Evolutionary conservation across 1,140 invertebrate genomes (phyloP), one percentile per base, ranked within the genome.

Genomic region (Drosophila sp.): DNA sequence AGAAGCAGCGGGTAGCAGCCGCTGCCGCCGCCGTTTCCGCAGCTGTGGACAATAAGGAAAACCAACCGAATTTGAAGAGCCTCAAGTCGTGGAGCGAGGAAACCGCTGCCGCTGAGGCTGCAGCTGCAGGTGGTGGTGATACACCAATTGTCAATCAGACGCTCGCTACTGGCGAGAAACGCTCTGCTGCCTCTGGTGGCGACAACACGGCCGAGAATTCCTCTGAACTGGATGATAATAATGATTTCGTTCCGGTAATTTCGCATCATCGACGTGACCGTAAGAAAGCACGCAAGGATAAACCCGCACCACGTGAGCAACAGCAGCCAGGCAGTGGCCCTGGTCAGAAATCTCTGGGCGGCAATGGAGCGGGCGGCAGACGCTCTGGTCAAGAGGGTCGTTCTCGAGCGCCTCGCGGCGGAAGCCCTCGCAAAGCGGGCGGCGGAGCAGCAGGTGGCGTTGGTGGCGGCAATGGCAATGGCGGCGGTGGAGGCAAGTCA

Each of bases 201-300:
- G 91, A 92, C 44, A 92, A 84, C 57, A 89, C 89, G 29, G 91
- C 90, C 44, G 91, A 91, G 60, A 92, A 91, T 33, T 92, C 91
- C n/a, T 92, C 91, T 10, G 91, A 92, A 79, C 38, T 91, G 61
- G 93, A 93, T 72, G 93, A 93, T 63, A 93, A 92, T 85, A 91
- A 78, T 69, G 92, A 92, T 57, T 93, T 93, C 90, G 92, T 93
- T 61, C 93, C 92, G 11, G 93, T 93, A 35, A 80, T 93, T 41
- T 93, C 91, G 57, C 92, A 93, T 76, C 92, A 91, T 84, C 83
- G 93, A 32, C 93, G 93, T 65, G 93, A 93, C 67, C 87, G 93
- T 55, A 93, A 93, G 80, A 92, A 90, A 65, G 83, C 89, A 29
- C 91, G 91, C 58, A 91, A 91, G 64, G 91, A 92, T 2, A 90